A percentile compares a stretch with the other conserved stretches of the same genome.
phyloP scores from a whole-genome alignment of 2,113 vertebrate genomes.

The Mustela nigripes region DNA sequence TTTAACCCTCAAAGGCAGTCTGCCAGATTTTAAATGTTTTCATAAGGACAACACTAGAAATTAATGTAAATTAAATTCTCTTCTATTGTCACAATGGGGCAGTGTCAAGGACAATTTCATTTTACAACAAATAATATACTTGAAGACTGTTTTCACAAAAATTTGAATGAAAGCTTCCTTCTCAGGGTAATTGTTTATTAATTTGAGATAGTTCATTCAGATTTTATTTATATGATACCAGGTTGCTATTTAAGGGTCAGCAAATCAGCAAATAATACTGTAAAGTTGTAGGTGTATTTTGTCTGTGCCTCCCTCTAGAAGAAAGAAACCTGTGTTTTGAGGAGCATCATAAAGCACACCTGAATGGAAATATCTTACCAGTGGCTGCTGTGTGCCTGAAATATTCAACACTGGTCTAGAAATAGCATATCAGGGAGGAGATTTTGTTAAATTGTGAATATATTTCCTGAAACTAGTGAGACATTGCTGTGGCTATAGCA shows the following conservation, averaged over 20 bases:
- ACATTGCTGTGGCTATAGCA: background rate
- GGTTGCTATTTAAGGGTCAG: background rate
- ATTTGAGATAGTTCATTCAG: slow-evolving; percentile 5
- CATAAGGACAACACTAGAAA: background rate
- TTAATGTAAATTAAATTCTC: slow-evolving; percentile 12
- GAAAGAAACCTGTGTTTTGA: slow-evolving; percentile 26
- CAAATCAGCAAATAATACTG: background rate
- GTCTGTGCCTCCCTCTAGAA: background rate
- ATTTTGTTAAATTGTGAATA: background rate
- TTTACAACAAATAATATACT: background rate
- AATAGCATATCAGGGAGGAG: background rate
- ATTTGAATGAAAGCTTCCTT: slow-evolving; percentile 20
- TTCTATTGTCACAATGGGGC: background rate
- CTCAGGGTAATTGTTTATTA: slow-evolving; percentile 5
- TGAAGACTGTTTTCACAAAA: background rate
- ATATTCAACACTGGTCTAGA: background rate
- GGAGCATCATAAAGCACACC: background rate
- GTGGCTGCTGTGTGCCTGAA: slow-evolving; percentile 12
- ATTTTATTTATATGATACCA: background rate
- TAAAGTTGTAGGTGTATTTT: background rate
- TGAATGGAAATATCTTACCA: background rate
- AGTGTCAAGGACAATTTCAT: background rate
- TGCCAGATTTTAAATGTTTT: slow-evolving; percentile 11
- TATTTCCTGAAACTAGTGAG: background rate
- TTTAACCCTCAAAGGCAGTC: background rate